A percentile compares a stretch with the other conserved stretches of the same genome.
These are phyloP conservation scores for Creontiades dilutus DNA, from an alignment of 2,888 invertebrate species.

Conservation along the genomic window DNA sequence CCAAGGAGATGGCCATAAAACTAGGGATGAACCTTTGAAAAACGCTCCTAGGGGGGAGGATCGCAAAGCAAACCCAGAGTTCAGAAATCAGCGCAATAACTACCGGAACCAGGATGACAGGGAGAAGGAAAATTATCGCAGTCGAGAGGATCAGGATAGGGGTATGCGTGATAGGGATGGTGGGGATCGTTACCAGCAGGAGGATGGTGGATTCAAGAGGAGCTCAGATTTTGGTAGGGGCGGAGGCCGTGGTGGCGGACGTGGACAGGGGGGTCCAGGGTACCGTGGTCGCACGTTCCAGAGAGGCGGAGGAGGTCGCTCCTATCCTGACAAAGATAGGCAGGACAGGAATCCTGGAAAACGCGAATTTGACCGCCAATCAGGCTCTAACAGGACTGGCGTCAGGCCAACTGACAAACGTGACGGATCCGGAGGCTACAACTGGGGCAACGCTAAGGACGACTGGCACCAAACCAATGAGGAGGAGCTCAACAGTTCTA, in stretches of 20 bases:
- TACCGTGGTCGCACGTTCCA: constrained; percentile 76
- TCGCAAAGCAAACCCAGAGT: constrained; percentile 39
- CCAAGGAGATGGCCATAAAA: constrained; percentile 41
- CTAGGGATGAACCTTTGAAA: constrained; percentile 48
- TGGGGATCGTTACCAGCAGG: background rate
- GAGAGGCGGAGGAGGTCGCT: constrained; percentile 78
- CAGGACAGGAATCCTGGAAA: constrained; percentile 81
- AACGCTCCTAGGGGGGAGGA: constrained; percentile 46
- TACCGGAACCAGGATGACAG: constrained; percentile 37
- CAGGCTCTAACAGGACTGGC: constrained; percentile 96
- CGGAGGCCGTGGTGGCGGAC: constrained; percentile 37
- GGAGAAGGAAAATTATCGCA: constrained; percentile 63
- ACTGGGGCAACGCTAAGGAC: constrained; percentile 93
- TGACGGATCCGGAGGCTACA: constrained; percentile 95
- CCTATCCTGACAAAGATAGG: constrained; percentile 77
- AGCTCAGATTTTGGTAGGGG: constrained; percentile 39
- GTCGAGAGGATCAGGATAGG: constrained; percentile 57
- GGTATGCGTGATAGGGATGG: constrained; percentile 54
- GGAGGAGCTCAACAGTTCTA: constrained; percentile 50
- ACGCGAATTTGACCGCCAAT: constrained; percentile 95
- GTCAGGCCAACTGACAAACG: constrained; percentile 96
- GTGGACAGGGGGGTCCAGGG: constrained; percentile 55
- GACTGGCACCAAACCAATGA: constrained; percentile 33
- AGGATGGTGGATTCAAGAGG: constrained; percentile 52
- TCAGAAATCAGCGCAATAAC: constrained; percentile 36